Percentiles rank a stretch among this genome's conserved stretches.
Evolutionary conservation across 2,888 invertebrate genomes (phyloP).

Genomic region (Dynastes hyllus): DNA sequence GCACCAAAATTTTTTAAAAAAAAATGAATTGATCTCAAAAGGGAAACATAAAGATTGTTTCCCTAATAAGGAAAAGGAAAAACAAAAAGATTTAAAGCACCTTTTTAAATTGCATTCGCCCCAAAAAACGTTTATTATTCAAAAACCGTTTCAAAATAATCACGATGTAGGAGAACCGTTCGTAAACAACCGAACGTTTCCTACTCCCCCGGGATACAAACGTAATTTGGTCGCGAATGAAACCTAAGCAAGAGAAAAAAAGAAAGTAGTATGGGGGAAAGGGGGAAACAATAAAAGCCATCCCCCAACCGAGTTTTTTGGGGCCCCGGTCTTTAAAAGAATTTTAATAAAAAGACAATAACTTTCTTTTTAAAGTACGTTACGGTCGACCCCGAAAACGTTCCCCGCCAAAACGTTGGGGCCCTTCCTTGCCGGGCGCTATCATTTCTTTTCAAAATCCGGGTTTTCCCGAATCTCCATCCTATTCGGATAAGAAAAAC

Average conservation of each 20-base stretch:
- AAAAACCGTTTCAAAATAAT: too few relatives aligned
- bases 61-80: too few relatives aligned
- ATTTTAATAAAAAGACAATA: slow-evolving; percentile 45
- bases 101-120: too few relatives aligned
- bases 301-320: too few relatives aligned
- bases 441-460: slow-evolving; percentile 46
- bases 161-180: too few relatives aligned
- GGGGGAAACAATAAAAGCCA: slow-evolving; percentile 34
- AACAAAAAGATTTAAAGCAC: too few relatives aligned
- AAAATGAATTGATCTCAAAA: too few relatives aligned
- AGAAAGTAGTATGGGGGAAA: too few relatives aligned
- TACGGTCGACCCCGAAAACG: neutral
- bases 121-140: too few relatives aligned
- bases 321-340: too few relatives aligned
- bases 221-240: slow-evolving; percentile 39
- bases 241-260: slow-evolving; percentile 13
- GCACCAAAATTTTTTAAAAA: too few relatives aligned
- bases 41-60: neutral
- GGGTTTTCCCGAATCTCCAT: slow-evolving; percentile 35
- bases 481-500: slow-evolving; percentile 35
- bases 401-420: too few relatives aligned
- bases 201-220: slow-evolving; percentile 4
- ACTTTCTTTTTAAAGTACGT: slow-evolving; percentile 36
- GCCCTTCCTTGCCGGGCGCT: neutral
- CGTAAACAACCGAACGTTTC: slow-evolving; percentile 20